Base-by-base conservation (phyloP, 2,888 invertebrate genomes). In the Leptogaster cylindrica region DNA sequence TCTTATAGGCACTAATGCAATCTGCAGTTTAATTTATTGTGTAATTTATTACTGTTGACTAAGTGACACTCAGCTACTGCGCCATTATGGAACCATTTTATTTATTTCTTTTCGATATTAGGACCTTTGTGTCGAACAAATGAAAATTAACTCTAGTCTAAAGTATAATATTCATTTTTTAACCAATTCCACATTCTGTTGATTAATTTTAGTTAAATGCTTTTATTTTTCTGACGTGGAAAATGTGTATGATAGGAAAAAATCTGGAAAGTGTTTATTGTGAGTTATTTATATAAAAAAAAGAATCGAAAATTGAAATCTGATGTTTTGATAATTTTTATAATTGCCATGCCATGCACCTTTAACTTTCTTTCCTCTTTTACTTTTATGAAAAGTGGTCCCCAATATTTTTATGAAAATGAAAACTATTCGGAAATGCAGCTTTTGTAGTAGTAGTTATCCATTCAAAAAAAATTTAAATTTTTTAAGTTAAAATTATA, bases 231-330 rank as follows among this genome's bases (percentile, higher is more conserved):
- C 52, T 52, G 31, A 52, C 52, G 52, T 52, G 52, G 52, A 52
- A 12, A 52, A n/a, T n/a, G n/a, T 52, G 52, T 52, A 52, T 52
- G 52, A 52, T 52, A 52, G 52, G 52, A 52, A 8, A 52, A 52
- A 52, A 52, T 27, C 12, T 52, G 52, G 31, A 52, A 52, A 52
- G 52, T 52, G 52, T 52, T 52, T 52, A 52, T 52, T 52, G 52
- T 52, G 52, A 52, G 52, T 52, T 52, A 52, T 52, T 52, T 52
- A 52, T 52, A 63, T 28, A 28, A 44, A 61, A 61, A 63, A 52
- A 52, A n/a, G 28, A 58, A 16, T 3, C 20, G 20, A 48, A 50
- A n/a, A n/a, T n/a, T n/a, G n/a, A n/a, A n/a, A n/a, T n/a, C n/a
- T n/a, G n/a, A n/a, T n/a, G n/a, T n/a, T n/a, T n/a, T n/a, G n/a